Base-by-base conservation (phyloP, 2,888 invertebrate genomes). In the Apomyelois bistriatella region DNA sequence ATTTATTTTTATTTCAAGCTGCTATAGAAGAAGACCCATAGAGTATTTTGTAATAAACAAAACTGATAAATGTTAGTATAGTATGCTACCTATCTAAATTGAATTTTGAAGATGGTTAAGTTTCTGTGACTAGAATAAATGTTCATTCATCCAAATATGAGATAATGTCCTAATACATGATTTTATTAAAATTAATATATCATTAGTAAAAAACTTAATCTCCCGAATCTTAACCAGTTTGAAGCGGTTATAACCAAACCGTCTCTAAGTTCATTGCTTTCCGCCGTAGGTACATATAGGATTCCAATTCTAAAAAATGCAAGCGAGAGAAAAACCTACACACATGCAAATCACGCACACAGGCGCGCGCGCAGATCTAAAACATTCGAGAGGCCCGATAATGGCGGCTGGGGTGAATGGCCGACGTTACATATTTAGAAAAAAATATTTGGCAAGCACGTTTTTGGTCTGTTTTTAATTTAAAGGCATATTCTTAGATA, bases 381-480 rank as follows among this genome's bases (percentile, higher is more conserved):
- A 82, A 83, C 83, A 73, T 79, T 76, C 81, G 79, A 74, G 81
- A 79, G 32, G 79, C 72, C 74, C 85, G 87, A 86, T 88, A 87
- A 84, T 85, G 85, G 82, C 81, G 72, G 79, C 65, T 64, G 71
- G 70, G 88, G 78, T 83, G 72, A 73, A 71, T 64, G 86, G 65
- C 70, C 79, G 63, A 59, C 68, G 83, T 82, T 85, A 85, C 90
- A 89, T 89, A 89, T 90, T 90, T 89, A 90, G 90, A 89, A 90
- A 90, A 89, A 90, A 90, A 89, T 87, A 87, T 88, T 89, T 90
- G 88, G 88, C 89, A 89, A 89, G 13, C 49, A 40, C 49, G 40
- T 9, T 16, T 50, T 15, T 41, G 49, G 30, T 40, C 22, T 30
- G 9, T 40, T 13, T 40, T 40, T 15, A 10, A 32, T 13, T 15